Evolutionary conservation across 1,140 invertebrate genomes (phyloP).

Genomic region (Drosophila elegans): DNA sequence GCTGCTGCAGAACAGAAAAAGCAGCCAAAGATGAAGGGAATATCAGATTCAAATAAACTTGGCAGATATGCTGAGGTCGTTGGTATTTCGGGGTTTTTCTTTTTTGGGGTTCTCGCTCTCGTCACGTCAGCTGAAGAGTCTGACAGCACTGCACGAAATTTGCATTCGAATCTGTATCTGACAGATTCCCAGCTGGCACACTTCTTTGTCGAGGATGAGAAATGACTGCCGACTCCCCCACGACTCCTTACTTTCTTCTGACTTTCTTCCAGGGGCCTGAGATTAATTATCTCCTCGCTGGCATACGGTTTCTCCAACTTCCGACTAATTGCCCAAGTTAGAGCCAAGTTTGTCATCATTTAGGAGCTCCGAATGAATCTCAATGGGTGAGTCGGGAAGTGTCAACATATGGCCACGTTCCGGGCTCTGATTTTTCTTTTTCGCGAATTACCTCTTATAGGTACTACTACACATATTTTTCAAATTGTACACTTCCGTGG

Average conservation of each 20-base stretch:
- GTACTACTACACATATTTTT: too few relatives aligned
- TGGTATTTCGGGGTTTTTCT: slow-evolving; percentile 32
- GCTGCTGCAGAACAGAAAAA: neutral
- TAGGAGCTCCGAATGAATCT: neutral
- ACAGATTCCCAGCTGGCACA: slow-evolving; percentile 47
- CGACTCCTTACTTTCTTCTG: neutral
- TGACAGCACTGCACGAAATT: slow-evolving; percentile 50
- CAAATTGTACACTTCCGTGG: too few relatives aligned
- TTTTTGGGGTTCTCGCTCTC: slow-evolving; percentile 13
- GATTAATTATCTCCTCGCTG: slow-evolving; percentile 33
- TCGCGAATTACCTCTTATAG: too few relatives aligned
- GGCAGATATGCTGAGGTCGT: slow-evolving; percentile 51
- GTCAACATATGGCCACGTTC: slow-evolving; percentile 5
- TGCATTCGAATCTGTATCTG: slow-evolving; percentile 63
- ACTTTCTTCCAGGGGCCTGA: slow-evolving; percentile 1
- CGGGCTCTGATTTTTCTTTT: too few relatives aligned
- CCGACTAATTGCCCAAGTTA: slow-evolving; percentile 25
- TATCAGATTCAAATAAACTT: slow-evolving; percentile 30
- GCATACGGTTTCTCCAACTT: slow-evolving; percentile 18
- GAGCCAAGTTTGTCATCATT: slow-evolving; percentile 19
- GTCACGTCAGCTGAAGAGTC: slow-evolving; percentile 61
- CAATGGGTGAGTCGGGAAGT: too few relatives aligned
- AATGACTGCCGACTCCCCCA: slow-evolving; percentile 10
- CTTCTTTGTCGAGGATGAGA: slow-evolving; percentile 12
- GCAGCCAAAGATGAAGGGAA: slow-evolving; percentile 5